Evolutionary conservation across 2,797 vertebrate genomes (phyloP).

Genomic region (Sciaenops ocellatus): DNA sequence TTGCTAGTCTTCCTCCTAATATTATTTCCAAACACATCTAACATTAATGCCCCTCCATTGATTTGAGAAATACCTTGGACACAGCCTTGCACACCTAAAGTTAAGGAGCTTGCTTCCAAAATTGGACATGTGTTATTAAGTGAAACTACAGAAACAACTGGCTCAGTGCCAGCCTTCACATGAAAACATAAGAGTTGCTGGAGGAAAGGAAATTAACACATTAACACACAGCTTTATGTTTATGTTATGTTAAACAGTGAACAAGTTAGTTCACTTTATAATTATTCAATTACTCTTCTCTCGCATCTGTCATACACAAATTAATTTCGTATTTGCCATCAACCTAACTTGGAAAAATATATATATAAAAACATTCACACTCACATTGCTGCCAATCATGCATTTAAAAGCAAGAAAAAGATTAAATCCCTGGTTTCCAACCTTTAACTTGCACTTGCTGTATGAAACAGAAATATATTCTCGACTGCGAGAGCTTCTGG

Average conservation of each 20-base stretch:
- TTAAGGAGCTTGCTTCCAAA: constrained; percentile 2
- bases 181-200: constrained; percentile 11
- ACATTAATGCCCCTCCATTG: constrained; percentile 9
- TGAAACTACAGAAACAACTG: background rate
- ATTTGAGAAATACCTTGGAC: constrained; percentile 24
- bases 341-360: too few relatives aligned
- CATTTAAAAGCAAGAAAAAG: constrained; percentile 4
- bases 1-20: background rate
- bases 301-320: background rate
- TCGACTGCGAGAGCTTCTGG: background rate
- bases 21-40: constrained; percentile 30
- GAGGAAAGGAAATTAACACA: background rate
- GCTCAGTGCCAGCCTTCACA: constrained; percentile 22
- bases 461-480: constrained; percentile 16
- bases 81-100: background rate
- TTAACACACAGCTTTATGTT: constrained; percentile 1
- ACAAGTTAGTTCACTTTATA: constrained; percentile 4
- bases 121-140: constrained; percentile 17
- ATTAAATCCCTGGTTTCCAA: constrained; percentile 1
- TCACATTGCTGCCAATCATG: constrained; percentile 1
- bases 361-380: background rate
- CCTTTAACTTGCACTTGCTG: background rate
- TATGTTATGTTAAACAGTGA: too few relatives aligned
- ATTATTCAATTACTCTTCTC: background rate
- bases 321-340: background rate